Percentiles rank a stretch among this genome's conserved stretches.
Evolutionary conservation across 2,113 vertebrate genomes (phyloP).

Genomic region (Rhinoderma darwinii): DNA sequence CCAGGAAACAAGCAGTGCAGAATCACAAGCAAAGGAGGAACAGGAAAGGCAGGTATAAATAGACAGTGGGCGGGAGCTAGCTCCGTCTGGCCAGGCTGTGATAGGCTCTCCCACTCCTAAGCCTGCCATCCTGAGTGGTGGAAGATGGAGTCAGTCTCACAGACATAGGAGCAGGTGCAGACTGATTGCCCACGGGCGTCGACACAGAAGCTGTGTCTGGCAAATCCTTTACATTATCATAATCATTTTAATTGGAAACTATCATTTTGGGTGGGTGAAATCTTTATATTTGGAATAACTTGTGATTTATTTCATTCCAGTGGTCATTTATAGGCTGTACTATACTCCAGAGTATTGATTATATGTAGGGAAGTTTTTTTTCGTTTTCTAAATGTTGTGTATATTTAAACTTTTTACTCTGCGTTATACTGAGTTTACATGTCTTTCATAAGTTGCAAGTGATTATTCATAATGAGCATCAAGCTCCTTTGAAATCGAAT

Average conservation of each 20-base stretch:
- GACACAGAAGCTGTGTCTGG: too few species aligned
- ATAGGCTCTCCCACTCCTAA: too few species aligned
- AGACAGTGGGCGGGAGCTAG: too few species aligned
- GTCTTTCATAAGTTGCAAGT: conserved; percentile 68
- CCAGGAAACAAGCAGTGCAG: too few species aligned
- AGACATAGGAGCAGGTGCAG: too few species aligned
- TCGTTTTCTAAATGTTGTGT: background rate
- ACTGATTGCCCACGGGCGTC: too few species aligned
- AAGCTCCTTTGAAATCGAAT: conserved; percentile 71
- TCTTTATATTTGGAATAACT: background rate
- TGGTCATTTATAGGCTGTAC: background rate
- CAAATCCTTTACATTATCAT: too few species aligned
- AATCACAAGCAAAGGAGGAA: too few species aligned
- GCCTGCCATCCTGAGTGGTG: too few species aligned
- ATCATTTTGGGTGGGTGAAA: background rate
- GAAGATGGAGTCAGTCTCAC: too few species aligned
- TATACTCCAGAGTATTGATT: background rate
- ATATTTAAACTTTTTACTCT: background rate
- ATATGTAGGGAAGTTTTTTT: background rate
- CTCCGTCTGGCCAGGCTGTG: too few species aligned
- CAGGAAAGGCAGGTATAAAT: too few species aligned
- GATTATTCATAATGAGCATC: conserved; percentile 76
- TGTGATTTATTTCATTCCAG: background rate
- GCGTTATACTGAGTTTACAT: conserved; percentile 66
- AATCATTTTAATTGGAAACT: background rate